Conservation (phyloP, 2,113 vertebrate genomes). For the Notiomystis cincta region DNA sequence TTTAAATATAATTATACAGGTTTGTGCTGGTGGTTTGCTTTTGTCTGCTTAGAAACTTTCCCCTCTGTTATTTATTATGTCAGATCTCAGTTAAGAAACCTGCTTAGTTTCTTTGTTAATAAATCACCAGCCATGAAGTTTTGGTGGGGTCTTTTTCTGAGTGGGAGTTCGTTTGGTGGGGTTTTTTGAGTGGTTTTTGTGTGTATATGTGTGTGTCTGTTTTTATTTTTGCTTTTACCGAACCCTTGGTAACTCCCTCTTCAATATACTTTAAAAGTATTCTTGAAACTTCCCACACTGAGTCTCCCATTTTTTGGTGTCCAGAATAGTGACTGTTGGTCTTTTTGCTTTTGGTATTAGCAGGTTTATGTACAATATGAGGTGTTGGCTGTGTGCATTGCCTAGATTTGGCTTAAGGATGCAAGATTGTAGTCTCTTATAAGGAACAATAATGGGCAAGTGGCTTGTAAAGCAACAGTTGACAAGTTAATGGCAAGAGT, state of each 20-base stretch:
- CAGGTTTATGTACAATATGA: neutral
- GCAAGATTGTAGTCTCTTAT: neutral
- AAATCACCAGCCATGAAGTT: fast-evolving
- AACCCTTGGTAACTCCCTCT: neutral
- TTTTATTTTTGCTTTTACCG: neutral
- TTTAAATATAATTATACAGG: neutral
- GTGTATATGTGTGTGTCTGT: neutral
- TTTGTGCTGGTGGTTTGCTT: neutral
- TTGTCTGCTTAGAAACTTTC: neutral
- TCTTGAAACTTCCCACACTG: neutral
- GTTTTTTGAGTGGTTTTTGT: neutral
- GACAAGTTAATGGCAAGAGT: neutral
- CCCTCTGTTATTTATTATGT: neutral
- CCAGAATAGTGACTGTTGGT: neutral
- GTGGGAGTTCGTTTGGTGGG: neutral
- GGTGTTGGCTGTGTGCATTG: neutral
- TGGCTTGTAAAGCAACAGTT: neutral
- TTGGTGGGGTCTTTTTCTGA: neutral
- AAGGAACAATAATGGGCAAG: neutral
- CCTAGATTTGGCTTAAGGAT: neutral
- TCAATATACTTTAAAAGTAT: neutral
- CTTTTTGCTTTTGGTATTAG: neutral
- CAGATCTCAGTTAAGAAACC: neutral
- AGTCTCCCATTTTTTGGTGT: neutral
- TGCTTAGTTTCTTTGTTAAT: neutral